Evolutionary conservation across 2,888 invertebrate species (phyloP).

Genomic region (Dexiosoma caninum): DNA sequence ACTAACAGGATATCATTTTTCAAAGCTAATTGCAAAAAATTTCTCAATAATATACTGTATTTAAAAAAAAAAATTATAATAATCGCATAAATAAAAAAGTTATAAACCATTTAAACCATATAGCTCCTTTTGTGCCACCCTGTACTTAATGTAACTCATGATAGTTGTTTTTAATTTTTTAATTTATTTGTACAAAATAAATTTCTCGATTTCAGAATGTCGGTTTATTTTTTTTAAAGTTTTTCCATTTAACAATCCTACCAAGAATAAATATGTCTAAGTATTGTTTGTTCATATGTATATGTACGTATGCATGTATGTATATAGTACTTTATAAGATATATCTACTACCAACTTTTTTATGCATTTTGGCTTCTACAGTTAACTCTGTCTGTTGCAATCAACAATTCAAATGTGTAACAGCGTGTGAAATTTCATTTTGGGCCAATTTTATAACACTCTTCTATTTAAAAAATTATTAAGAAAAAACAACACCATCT

Average conservation of each 20-base stretch:
- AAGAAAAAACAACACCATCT: background rate
- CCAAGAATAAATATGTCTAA: constrained; percentile 5
- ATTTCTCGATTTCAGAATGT: constrained; percentile 35
- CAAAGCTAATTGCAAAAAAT: background rate
- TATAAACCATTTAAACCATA: too few species aligned
- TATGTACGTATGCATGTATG: too few species aligned
- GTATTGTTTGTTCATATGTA: constrained; percentile 35
- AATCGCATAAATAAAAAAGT: too few species aligned
- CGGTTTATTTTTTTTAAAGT: background rate
- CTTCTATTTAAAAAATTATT: constrained; percentile 9
- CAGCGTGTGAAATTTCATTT: constrained; percentile 65
- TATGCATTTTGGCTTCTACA: constrained; percentile 1
- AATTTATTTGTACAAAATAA: constrained; percentile 34
- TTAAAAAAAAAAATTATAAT: too few species aligned
- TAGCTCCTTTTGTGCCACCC: too few species aligned
- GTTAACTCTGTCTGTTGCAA: constrained; percentile 46
- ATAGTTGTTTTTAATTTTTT: too few species aligned
- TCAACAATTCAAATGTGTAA: constrained; percentile 62
- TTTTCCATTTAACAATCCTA: constrained; percentile 15
- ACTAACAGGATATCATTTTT: too few species aligned
- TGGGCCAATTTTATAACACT: constrained; percentile 53
- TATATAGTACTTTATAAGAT: too few species aligned
- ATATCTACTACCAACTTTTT: background rate
- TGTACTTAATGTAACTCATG: background rate
- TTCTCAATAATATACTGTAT: background rate